phyloP scores from a whole-genome alignment of 2,797 vertebrate genomes.

The Psittacula echo region DNA sequence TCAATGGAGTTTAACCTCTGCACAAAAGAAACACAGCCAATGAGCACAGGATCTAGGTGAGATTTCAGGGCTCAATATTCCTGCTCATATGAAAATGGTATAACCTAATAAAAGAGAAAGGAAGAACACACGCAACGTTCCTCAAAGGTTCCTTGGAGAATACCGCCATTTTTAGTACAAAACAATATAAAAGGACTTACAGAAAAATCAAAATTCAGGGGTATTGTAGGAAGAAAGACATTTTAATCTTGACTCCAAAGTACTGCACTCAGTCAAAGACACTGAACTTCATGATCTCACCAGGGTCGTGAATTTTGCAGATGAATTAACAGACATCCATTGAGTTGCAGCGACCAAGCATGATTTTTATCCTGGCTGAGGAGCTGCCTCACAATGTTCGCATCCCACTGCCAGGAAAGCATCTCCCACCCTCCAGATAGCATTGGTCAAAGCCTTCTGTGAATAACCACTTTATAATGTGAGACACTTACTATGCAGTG shows the following conservation, averaged over 20 bases:
- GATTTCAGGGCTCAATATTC: neutral
- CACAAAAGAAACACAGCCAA: neutral
- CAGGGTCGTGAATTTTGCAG: neutral
- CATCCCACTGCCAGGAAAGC: slow-evolving; percentile 40
- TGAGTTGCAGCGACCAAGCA: neutral
- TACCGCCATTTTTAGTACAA: fast-evolving
- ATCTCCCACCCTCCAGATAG: slow-evolving; percentile 47
- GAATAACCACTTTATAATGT: slow-evolving; percentile 61
- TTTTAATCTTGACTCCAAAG: neutral
- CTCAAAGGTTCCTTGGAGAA: neutral
- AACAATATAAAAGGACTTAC: neutral
- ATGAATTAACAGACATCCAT: slow-evolving; percentile 42
- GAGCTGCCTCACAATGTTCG: neutral
- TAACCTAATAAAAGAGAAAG: neutral
- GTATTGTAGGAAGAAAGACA: neutral
- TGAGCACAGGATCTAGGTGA: neutral
- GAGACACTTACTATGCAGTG: slow-evolving; percentile 25
- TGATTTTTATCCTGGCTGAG: neutral
- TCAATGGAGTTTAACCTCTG: neutral
- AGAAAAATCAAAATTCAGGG: neutral
- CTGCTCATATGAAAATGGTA: neutral
- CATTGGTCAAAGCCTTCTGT: slow-evolving; percentile 21
- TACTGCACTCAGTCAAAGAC: neutral
- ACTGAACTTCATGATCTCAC: slow-evolving; percentile 44
- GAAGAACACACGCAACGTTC: neutral